Conservation (phyloP, 2,113 vertebrate genomes). For the Pseudopipra pipra region DNA sequence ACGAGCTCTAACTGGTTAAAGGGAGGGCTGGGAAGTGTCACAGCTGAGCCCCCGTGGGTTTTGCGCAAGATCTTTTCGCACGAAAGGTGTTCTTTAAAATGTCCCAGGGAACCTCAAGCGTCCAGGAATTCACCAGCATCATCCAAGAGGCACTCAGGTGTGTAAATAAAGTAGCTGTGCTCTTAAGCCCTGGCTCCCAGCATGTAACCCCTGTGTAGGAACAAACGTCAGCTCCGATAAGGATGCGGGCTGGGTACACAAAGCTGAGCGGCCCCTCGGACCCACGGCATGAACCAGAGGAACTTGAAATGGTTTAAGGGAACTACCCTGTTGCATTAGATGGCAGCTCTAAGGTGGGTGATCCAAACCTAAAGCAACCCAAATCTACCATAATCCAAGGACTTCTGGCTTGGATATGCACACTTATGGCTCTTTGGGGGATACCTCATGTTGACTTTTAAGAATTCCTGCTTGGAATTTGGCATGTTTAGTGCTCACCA, state of each 20-base stretch:
- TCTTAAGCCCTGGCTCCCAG: neutral
- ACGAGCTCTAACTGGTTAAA: neutral
- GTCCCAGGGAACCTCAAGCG: neutral
- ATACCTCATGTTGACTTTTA: neutral
- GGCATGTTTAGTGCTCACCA: neutral
- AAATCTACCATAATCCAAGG: neutral
- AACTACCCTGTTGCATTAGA: neutral
- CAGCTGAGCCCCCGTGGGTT: neutral
- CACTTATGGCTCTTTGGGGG: neutral
- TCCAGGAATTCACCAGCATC: neutral
- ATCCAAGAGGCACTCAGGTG: neutral
- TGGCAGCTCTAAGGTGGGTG: neutral
- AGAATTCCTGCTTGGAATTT: neutral
- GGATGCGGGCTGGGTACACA: neutral
- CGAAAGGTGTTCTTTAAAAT: neutral
- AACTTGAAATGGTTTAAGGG: neutral
- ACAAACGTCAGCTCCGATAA: neutral
- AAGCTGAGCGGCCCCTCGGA: neutral
- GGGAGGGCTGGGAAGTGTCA: neutral
- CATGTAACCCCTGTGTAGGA: neutral
- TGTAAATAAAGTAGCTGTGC: neutral
- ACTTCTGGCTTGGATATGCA: neutral
- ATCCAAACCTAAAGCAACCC: neutral
- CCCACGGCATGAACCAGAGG: neutral
- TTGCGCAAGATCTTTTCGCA: neutral